Evolutionary conservation across 2,888 invertebrate species (phyloP).

Genomic region (Acronicta alni): DNA sequence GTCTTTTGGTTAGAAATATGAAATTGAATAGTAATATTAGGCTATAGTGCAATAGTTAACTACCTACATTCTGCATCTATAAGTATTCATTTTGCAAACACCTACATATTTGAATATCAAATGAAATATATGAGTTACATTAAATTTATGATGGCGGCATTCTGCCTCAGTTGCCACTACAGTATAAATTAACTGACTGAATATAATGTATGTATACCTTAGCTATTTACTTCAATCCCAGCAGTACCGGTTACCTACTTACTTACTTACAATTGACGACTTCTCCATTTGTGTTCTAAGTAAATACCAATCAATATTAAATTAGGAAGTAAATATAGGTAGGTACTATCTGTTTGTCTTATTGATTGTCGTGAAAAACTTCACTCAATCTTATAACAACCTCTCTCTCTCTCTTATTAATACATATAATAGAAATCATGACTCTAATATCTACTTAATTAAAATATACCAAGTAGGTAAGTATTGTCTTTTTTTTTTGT

Average conservation of each 20-base stretch:
- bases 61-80: slow-evolving; percentile 46
- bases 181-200: slow-evolving; percentile 51
- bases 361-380: no score
- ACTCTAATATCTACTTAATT: no score
- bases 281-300: slow-evolving; percentile 9
- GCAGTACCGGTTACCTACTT: slow-evolving; percentile 2
- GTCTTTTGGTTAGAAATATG: slow-evolving; percentile 24
- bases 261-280: not conserved
- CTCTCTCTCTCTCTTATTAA: no score
- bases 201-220: slow-evolving; percentile 46
- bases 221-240: slow-evolving; percentile 43
- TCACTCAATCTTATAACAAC: no score
- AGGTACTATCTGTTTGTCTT: no score
- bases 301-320: no score
- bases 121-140: slow-evolving; percentile 54
- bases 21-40: not conserved
- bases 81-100: slow-evolving; percentile 51
- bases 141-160: slow-evolving; percentile 53
- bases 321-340: no score
- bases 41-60: slow-evolving; percentile 22
- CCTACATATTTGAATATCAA: slow-evolving; percentile 55
- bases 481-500: no score
- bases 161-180: slow-evolving; percentile 52
- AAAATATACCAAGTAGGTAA: no score
- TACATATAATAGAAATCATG: no score